Evolutionary conservation across 2,888 invertebrate species (phyloP), one percentile per base, ranked within the genome.

Genomic region (Poecilobothrus nobilitatus): DNA sequence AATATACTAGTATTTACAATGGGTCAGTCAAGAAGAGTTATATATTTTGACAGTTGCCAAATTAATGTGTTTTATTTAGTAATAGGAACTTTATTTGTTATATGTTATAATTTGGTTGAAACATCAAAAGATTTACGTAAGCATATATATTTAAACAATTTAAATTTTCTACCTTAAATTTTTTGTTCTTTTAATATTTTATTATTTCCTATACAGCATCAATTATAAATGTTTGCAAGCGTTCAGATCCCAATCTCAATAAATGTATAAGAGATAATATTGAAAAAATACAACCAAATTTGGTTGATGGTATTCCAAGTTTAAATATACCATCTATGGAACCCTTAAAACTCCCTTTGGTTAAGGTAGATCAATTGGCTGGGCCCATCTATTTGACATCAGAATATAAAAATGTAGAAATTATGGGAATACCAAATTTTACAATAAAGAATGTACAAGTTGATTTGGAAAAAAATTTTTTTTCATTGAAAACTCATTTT

Each of bases 351-450:
- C 83, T 92, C 18, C 89, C 91, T 0, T 86, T 87, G 68, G 82
- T 91, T 71, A 86, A 86, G 73, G 85, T 91, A 72, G 87, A 88
- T 77, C 87, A 90, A 74, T 87, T 88, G 0, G 84, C 88, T 9
- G 87, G 90, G 1, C 86, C 89, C n/a, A 84, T 91, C 27, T 86
- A 86, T 70, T 77, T 92, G 20, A 88, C 87, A 73, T 90, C 91
- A 0, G 84, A 84, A 0, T 85, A 89, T 71, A 88, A 81, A 70
- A 86, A 91, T 71, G 86, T 90, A 67, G 84, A 84, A 74, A 84
- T 90, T 0, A 81, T 80, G 63, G 91, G 91, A 0, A 85, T 86
- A 12, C 86, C 87, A 0, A 83, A 86, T 68, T 89, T 88, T 74
- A 83, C 84, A 33, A 81, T 91, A 15, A 86, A 89, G 71, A 86